phyloP scores from a whole-genome alignment of 2,888 invertebrate species.

The Drosophila melanosoma region DNA sequence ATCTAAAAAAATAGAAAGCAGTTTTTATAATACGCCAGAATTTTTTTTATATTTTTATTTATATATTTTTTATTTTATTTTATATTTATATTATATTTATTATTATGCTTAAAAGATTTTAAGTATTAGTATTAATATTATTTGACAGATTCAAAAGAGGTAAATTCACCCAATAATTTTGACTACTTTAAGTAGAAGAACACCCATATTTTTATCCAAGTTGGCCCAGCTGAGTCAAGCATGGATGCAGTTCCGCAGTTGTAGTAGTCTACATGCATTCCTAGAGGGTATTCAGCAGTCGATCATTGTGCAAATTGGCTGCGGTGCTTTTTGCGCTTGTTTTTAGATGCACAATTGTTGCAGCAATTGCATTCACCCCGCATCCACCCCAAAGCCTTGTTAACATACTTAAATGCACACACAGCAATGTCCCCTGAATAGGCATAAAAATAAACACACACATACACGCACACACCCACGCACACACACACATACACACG shows the following conservation, averaged over 20 bases:
- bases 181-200: neutral
- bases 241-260: neutral
- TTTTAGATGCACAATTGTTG: conserved; percentile 77
- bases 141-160: neutral
- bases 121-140: neutral
- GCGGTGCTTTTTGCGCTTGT: conserved; percentile 5
- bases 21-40: neutral
- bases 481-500: conserved; percentile 5
- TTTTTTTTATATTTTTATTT: no score
- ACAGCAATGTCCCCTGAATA: conserved; percentile 36
- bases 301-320: no score
- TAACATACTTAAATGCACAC: conserved; percentile 80
- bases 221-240: neutral
- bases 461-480: neutral
- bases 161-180: rapidly evolving
- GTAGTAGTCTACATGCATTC: neutral
- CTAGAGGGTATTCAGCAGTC: conserved; percentile 2
- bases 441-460: conserved; percentile 62
- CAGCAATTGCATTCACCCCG: conserved; percentile 58
- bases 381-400: conserved; percentile 52
- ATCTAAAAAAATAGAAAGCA: neutral
- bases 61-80: no score
- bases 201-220: neutral
- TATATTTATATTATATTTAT: neutral
- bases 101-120: rapidly evolving